phyloP scores from a whole-genome alignment of 1,140 invertebrate genomes.

The Drosophila prosaltans region DNA sequence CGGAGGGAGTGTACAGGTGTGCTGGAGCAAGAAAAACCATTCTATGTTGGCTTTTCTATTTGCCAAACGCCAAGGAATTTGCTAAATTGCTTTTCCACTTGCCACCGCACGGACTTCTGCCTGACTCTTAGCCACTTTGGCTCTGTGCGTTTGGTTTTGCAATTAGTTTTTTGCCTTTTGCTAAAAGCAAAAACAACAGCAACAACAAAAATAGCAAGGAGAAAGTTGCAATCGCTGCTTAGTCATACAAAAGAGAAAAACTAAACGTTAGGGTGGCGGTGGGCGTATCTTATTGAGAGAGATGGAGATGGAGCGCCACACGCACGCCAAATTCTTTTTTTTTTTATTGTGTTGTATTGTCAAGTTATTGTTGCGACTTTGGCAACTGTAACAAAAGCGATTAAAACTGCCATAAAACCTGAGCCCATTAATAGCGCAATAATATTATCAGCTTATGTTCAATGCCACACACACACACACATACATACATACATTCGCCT shows the following conservation, averaged over 20 bases:
- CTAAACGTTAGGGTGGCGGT: background rate
- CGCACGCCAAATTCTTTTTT: conserved; percentile 53
- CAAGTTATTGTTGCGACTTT: conserved; percentile 76
- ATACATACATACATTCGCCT: conserved; percentile 3
- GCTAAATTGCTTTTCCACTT: conserved; percentile 78
- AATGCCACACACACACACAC: conserved; percentile 60
- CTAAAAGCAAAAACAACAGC: conserved; percentile 22
- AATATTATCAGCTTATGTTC: conserved; percentile 82
- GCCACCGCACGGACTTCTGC: conserved; percentile 27
- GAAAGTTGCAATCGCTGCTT: conserved; percentile 70
- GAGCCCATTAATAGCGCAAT: conserved; percentile 79
- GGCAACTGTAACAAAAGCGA: conserved; percentile 80
- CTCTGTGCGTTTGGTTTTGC: conserved; percentile 74
- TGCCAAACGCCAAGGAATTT: conserved; percentile 78
- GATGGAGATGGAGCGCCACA: conserved; percentile 18
- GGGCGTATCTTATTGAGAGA: background rate
- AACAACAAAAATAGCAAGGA: conserved; percentile 13
- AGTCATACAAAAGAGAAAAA: conserved; percentile 41
- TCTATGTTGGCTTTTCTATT: conserved; percentile 72
- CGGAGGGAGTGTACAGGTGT: background rate
- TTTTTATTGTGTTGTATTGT: conserved; percentile 66
- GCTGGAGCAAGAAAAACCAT: conserved; percentile 26
- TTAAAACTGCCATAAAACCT: conserved; percentile 81
- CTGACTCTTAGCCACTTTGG: conserved; percentile 36
- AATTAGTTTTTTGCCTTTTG: conserved; percentile 72